These are phyloP conservation scores for Porphyrio hochstetteri DNA, from an alignment of 2,113 vertebrate genomes.

Conservation along the genomic window DNA sequence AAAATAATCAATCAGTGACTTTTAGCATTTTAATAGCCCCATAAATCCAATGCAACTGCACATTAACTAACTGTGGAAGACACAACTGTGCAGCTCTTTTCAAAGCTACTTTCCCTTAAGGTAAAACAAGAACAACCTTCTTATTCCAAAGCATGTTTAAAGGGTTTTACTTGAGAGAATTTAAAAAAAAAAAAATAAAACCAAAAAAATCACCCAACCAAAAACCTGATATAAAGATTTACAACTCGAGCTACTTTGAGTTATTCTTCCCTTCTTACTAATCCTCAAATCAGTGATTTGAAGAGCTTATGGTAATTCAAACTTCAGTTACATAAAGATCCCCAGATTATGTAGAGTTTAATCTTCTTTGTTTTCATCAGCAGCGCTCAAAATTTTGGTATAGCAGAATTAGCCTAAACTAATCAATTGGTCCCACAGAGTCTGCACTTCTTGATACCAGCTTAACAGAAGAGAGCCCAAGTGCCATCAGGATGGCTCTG, in stretches of 20 bases:
- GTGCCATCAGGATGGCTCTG: not conserved
- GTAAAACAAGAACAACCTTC: not conserved
- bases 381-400: not conserved
- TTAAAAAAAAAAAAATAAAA: too few species aligned
- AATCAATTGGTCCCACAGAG: constrained; percentile 13
- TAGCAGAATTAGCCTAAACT: constrained; percentile 34
- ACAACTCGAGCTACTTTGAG: not conserved
- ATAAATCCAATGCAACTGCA: not conserved
- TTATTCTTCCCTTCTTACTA: not conserved
- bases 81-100: not conserved
- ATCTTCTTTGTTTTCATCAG: constrained; percentile 52
- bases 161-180: not conserved
- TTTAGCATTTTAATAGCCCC: not conserved
- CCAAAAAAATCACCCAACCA: too few species aligned
- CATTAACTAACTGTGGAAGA: not conserved
- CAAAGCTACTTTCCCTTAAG: not conserved
- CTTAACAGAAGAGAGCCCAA: not conserved
- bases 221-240: not conserved
- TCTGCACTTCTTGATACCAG: not conserved
- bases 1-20: not conserved
- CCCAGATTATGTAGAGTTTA: constrained; percentile 35
- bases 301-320: constrained; percentile 51
- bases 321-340: constrained; percentile 40
- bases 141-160: not conserved
- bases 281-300: constrained; percentile 9